A percentile compares a stretch with the other conserved stretches of the same genome.
Evolutionary conservation across 2,113 vertebrate genomes (phyloP).

Genomic region (Vidua macroura): DNA sequence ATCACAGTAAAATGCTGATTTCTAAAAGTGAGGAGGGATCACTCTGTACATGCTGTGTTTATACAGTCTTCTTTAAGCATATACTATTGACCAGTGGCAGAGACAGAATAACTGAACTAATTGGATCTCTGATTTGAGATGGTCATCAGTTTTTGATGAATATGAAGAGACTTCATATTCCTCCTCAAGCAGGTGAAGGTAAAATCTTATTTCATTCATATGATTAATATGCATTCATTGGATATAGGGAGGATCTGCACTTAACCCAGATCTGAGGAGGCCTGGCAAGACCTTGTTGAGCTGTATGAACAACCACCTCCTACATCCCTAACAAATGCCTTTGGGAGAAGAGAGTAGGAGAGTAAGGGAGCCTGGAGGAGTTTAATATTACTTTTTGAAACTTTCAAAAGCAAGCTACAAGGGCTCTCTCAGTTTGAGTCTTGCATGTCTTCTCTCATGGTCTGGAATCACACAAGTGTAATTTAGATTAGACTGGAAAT

Average conservation of each 20-base stretch:
- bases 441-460: background rate
- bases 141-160: background rate
- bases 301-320: background rate
- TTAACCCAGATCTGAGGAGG: background rate
- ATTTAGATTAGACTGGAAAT: constrained; percentile 34
- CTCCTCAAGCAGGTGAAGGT: background rate
- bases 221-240: background rate
- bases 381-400: background rate
- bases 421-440: background rate
- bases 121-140: background rate
- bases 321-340: background rate
- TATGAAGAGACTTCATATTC: background rate
- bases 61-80: background rate
- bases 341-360: background rate
- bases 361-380: background rate
- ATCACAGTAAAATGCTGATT: background rate
- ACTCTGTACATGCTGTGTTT: background rate
- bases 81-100: background rate
- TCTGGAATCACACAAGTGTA: background rate
- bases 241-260: background rate
- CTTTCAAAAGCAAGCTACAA: background rate
- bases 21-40: background rate
- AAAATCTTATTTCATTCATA: background rate
- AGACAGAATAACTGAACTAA: background rate
- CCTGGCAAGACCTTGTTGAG: background rate